phyloP scores from a whole-genome alignment of 2,797 vertebrate genomes.

The Lithobates sylvaticus region DNA sequence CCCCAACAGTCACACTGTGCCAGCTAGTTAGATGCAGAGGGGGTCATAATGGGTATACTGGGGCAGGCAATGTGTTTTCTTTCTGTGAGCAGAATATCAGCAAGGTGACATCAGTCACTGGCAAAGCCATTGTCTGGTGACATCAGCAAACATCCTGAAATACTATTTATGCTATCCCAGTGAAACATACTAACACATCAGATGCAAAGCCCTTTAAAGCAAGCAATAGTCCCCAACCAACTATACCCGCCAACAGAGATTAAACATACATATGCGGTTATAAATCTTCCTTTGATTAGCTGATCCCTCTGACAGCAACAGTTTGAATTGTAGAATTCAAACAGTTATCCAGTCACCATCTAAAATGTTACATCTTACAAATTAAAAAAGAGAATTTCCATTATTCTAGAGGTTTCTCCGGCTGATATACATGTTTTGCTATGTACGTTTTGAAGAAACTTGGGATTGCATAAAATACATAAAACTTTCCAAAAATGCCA shows the following conservation, averaged over 20 bases:
- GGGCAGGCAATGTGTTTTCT: conserved; percentile 12
- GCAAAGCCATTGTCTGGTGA: conserved; percentile 31
- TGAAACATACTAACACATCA: background rate
- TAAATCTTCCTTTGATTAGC: background rate
- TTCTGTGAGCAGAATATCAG: conserved; percentile 25
- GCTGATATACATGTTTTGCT: too few relatives aligned
- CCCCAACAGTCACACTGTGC: conserved; percentile 34
- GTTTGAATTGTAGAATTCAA: too few relatives aligned
- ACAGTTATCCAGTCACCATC: too few relatives aligned
- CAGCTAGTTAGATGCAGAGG: conserved; percentile 36
- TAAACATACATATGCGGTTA: background rate
- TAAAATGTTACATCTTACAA: too few relatives aligned
- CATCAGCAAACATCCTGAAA: conserved; percentile 53
- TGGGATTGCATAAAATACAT: too few relatives aligned
- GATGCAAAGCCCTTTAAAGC: background rate
- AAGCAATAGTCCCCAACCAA: background rate
- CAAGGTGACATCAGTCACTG: conserved; percentile 42
- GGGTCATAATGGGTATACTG: conserved; percentile 35
- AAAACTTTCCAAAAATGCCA: too few relatives aligned
- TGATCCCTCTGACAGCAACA: too few relatives aligned
- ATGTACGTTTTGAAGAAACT: too few relatives aligned
- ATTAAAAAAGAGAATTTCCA: too few relatives aligned
- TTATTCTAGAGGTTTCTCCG: too few relatives aligned
- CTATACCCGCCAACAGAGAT: background rate
- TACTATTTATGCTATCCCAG: background rate